Conservation (phyloP, 2,797 vertebrate species). For the Podarcis siculus region DNA sequence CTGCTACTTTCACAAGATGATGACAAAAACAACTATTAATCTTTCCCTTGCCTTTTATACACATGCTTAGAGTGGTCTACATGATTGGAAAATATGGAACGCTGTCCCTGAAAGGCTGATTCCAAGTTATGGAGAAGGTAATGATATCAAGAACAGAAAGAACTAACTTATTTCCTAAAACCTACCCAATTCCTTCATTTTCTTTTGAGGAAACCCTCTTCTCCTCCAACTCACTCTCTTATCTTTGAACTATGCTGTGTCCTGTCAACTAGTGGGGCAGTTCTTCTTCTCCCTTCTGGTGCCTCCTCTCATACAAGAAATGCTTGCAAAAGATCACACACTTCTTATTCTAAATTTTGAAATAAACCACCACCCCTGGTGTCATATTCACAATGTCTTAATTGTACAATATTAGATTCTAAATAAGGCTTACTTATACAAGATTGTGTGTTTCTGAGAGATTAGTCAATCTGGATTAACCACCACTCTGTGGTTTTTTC, state of each 20-base stretch:
- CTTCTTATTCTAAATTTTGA: constrained; percentile 1
- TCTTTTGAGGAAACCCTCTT: not conserved
- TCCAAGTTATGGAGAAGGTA: not conserved
- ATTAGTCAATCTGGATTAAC: not conserved
- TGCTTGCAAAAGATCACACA: not conserved
- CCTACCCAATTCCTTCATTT: not conserved
- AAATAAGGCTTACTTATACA: not conserved
- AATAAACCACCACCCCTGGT: not conserved
- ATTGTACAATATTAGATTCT: too few species aligned
- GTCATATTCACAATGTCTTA: not conserved
- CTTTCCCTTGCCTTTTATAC: not conserved
- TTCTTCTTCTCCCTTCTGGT: not conserved
- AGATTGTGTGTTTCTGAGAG: not conserved
- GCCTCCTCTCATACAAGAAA: not conserved
- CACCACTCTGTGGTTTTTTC: not conserved
- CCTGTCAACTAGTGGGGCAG: not conserved
- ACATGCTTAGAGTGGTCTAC: not conserved
- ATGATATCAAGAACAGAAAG: not conserved
- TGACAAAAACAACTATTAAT: not conserved
- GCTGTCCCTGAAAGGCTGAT: not conserved
- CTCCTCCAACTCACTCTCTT: not conserved
- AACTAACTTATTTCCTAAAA: not conserved
- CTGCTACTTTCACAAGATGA: not conserved
- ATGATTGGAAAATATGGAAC: not conserved
- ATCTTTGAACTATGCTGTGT: not conserved